Percentiles rank a stretch among this genome's conserved stretches.
These are phyloP conservation scores for Athetis lepigone DNA, from an alignment of 2,888 invertebrate species.

Conservation along the genomic window DNA sequence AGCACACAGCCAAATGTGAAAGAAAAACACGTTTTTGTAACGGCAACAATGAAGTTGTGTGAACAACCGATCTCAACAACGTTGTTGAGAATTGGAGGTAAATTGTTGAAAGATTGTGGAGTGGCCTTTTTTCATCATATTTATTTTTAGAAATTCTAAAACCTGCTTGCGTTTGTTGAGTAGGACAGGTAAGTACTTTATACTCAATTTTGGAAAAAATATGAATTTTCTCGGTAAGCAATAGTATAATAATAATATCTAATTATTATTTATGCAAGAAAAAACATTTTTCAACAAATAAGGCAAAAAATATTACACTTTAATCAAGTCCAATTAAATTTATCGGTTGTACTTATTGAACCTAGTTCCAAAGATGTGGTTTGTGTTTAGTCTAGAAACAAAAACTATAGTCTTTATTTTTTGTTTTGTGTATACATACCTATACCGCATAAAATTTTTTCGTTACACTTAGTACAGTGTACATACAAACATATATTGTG, in stretches of 20 bases:
- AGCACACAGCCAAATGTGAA: slow-evolving; percentile 34
- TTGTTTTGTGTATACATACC: background rate
- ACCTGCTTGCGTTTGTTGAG: no score
- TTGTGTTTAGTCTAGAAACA: background rate
- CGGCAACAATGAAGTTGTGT: slow-evolving; percentile 34
- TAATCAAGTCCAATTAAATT: slow-evolving; percentile 7
- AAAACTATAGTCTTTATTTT: slow-evolving; percentile 3
- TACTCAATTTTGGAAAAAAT: background rate
- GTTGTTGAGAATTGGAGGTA: slow-evolving; percentile 21
- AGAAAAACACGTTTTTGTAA: slow-evolving; percentile 38
- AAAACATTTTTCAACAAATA: no score
- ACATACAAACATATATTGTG: no score
- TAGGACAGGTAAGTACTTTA: no score
- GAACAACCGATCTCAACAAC: no score
- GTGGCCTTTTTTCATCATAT: background rate
- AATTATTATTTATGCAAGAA: no score
- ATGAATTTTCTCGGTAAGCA: background rate
- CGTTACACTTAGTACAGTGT: slow-evolving; percentile 11
- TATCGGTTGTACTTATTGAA: slow-evolving; percentile 10
- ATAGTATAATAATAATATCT: no score
- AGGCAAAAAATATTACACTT: background rate
- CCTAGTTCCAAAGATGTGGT: background rate
- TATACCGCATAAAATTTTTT: slow-evolving; percentile 19
- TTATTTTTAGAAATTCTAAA: no score
- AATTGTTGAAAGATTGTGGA: background rate